Percentiles rank a stretch among this genome's conserved stretches.
Conservation (phyloP, 2,113 vertebrate species). For the Tupaia tana region DNA sequence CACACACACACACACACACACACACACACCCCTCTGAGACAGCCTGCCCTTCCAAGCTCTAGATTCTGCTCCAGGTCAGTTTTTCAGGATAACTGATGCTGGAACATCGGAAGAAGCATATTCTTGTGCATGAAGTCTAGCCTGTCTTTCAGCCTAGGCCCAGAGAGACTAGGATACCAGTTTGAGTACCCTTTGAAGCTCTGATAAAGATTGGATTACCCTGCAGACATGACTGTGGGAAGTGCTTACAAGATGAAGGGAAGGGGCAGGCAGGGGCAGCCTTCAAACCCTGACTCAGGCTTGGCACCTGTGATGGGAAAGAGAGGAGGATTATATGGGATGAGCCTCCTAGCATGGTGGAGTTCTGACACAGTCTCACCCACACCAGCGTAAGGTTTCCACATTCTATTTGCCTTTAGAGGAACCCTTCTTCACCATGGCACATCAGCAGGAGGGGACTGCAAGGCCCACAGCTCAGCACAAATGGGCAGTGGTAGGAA, state of each 20-base stretch:
- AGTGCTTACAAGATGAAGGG: fast-evolving
- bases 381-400: fast-evolving
- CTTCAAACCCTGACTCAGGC: background rate
- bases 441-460: background rate
- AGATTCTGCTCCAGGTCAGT: background rate
- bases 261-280: background rate
- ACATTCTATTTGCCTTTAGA: too few species aligned
- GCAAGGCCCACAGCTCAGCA: background rate
- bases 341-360: background rate
- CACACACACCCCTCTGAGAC: background rate
- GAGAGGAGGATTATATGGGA: background rate
- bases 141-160: too few species aligned
- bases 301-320: too few species aligned
- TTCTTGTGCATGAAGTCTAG: background rate
- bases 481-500: fast-evolving
- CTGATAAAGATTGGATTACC: too few species aligned
- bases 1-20: too few species aligned
- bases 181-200: background rate
- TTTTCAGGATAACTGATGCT: background rate
- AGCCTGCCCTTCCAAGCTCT: background rate
- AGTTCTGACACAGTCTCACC: background rate
- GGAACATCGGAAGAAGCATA: background rate
- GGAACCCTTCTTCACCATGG: too few species aligned
- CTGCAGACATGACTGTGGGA: background rate
- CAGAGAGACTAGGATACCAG: fast-evolving